Percentiles rank a stretch among this genome's conserved stretches.
These are phyloP conservation scores for Agriopis aurantiaria DNA, from an alignment of 2,888 invertebrate genomes.

Conservation along the genomic window DNA sequence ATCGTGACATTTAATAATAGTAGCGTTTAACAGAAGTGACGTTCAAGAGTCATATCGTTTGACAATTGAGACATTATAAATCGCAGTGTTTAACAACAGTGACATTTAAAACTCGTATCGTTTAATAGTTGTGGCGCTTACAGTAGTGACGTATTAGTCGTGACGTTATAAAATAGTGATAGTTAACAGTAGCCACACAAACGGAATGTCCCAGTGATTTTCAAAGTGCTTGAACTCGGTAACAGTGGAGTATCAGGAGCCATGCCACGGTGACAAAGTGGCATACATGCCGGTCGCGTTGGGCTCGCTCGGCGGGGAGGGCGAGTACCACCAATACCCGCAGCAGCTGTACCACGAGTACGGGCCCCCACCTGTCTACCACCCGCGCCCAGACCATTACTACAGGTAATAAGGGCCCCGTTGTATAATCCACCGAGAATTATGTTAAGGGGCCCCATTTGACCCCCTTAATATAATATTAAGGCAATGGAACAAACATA, in stretches of 20 bases:
- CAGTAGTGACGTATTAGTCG: too few relatives aligned
- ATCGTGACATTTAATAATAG: background rate
- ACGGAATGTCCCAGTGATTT: constrained; percentile 19
- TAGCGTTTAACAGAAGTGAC: background rate
- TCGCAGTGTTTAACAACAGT: background rate
- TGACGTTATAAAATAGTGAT: background rate
- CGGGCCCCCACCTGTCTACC: constrained; percentile 84
- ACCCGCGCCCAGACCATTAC: constrained; percentile 77
- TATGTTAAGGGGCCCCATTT: too few relatives aligned
- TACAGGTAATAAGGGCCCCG: constrained; percentile 68
- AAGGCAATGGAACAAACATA: too few relatives aligned
- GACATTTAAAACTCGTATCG: too few relatives aligned
- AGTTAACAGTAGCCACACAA: background rate
- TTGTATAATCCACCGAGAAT: too few relatives aligned
- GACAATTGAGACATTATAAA: background rate
- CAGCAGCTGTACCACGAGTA: constrained; percentile 84
- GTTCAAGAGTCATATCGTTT: background rate
- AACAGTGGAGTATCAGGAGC: constrained; percentile 54
- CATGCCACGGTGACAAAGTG: constrained; percentile 88
- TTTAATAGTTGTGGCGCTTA: too few relatives aligned
- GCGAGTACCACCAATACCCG: constrained; percentile 84
- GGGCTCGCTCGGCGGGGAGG: constrained; percentile 89
- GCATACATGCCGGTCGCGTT: constrained; percentile 89
- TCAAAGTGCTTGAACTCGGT: constrained; percentile 14
- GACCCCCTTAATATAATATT: too few relatives aligned